Evolutionary conservation across 2,797 vertebrate genomes (phyloP).

Genomic region (Cryptoblepharus egeriae): DNA sequence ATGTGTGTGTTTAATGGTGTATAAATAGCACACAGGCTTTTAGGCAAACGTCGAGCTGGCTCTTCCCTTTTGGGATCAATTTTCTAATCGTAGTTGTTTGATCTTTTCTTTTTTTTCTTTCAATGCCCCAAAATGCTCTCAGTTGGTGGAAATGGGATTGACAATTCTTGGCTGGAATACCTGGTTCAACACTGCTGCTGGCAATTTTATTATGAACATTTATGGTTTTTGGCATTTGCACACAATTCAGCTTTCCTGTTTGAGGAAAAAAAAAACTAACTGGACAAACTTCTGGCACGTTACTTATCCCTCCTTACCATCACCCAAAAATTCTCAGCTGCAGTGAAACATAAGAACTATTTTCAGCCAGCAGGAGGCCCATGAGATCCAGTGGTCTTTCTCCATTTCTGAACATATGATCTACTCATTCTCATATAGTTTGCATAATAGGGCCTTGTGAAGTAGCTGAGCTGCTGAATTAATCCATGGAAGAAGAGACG

Average conservation of each 20-base stretch:
- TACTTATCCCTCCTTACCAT: not conserved
- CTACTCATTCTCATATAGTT: not conserved
- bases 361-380: not conserved
- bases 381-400: not conserved
- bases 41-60: not conserved
- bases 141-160: not conserved
- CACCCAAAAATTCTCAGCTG: not conserved
- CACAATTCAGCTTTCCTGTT: not conserved
- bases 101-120: not conserved
- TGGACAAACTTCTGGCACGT: not conserved
- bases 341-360: not conserved
- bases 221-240: not conserved
- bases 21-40: conserved; percentile 34
- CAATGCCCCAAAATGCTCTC: not conserved
- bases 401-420: not conserved
- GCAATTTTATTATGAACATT: conserved; percentile 1
- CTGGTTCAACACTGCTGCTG: not conserved
- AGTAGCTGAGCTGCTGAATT: not conserved
- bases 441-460: not conserved
- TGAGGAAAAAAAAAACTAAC: not conserved
- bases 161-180: not conserved
- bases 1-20: conserved; percentile 13
- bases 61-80: conserved; percentile 14
- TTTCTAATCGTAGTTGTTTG: not conserved
- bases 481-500: not conserved